Evolutionary conservation across 2,797 vertebrate species (phyloP).

Genomic region (Lacerta bilineata): DNA sequence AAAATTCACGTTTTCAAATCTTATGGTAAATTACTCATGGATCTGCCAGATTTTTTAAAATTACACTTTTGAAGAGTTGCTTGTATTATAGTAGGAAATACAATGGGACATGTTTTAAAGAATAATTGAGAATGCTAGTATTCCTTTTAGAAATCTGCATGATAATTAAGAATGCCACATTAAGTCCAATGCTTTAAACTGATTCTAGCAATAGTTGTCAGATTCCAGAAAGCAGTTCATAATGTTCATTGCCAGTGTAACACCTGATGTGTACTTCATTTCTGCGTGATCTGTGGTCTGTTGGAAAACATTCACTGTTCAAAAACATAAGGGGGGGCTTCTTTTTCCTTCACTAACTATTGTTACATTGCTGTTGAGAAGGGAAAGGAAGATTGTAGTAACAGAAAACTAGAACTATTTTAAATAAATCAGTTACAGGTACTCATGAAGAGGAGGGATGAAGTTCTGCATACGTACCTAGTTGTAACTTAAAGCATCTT

Average conservation of each 20-base stretch:
- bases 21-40: slow-evolving; percentile 18
- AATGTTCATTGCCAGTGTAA: not conserved
- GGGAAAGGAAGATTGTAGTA: not conserved
- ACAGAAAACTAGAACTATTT: not conserved
- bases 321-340: not conserved
- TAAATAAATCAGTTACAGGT: not conserved
- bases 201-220: not conserved
- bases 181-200: not conserved
- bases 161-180: not conserved
- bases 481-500: not conserved
- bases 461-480: not conserved
- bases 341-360: no score
- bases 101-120: slow-evolving; percentile 1
- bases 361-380: not conserved
- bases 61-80: slow-evolving; percentile 20
- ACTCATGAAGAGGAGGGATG: not conserved
- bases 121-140: not conserved
- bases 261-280: not conserved
- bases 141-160: not conserved
- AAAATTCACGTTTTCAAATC: slow-evolving; percentile 32
- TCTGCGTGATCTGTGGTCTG: not conserved
- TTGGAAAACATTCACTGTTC: not conserved
- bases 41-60: slow-evolving; percentile 17
- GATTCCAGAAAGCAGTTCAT: not conserved
- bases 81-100: slow-evolving; percentile 9